Base-by-base conservation (phyloP, 2,888 invertebrate species). In the Rugalucina vietnamica region DNA sequence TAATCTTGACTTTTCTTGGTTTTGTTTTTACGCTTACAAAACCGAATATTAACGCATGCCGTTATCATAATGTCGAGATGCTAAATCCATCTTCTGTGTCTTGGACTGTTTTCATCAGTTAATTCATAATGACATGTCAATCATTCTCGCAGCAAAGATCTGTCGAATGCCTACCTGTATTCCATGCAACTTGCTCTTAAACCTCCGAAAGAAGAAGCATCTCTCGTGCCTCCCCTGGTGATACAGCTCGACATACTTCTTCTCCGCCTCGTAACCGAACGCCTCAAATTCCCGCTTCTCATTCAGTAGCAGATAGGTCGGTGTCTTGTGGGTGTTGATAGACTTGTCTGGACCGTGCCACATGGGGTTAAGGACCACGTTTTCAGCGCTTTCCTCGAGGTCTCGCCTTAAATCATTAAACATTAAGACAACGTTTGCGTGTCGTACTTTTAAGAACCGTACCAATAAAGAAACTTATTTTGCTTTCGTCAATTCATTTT, bases 271-370 rank as follows among this genome's bases (percentile, higher is more conserved):
- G 29, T 87, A 87, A 2, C 87, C 87, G 39, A 85, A 87, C 18
- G 87, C 85, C 54, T 87, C 87, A 71, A 87, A 85, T 75, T 87
- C 87, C 39, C 87, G 36, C n/a, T 82, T 85, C 77, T 87, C 87
- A 43, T 87, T 87, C 24, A 87, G 79, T 14, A 87, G 71, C n/a
- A 87, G 73, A 34, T 85, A 76, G 34, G 83, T 81, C 1, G 87
- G 87, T 18, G 87, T 77, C 73, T 87, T 87, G 29, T 81, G 85
- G 5, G 87, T 79, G 0, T 82, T 73, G 34, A 79, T 39, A 0
- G 79, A 50, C 69, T 85, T 87, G 57, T 79, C 81, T 0, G 39
- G 39, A 39, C 70, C 76, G n/a, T 60, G 81, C 87, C 87, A 87
- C 14, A 76, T 74, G 24, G 81, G 54, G 72, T 87, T 87, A 4